phyloP scores from a whole-genome alignment of 2,888 invertebrate species.

The Eledona agricola region DNA sequence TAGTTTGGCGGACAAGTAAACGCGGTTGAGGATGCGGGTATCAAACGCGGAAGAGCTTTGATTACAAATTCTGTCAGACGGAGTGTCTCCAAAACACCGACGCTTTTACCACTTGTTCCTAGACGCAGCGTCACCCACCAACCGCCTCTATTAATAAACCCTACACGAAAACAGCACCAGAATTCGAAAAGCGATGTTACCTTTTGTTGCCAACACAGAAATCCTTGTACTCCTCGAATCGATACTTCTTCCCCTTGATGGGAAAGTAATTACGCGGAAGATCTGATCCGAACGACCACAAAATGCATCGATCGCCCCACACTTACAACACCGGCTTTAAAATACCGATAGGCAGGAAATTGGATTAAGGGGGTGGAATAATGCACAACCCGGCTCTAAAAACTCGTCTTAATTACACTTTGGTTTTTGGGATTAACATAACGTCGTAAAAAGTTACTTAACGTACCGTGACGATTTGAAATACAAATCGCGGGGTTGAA shows the following conservation, averaged over 20 bases:
- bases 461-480: conserved; percentile 22
- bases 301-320: conserved; percentile 4
- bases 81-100: conserved; percentile 45
- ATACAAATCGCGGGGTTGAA: too few relatives aligned
- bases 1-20: not conserved
- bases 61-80: conserved; percentile 39
- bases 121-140: conserved; percentile 40
- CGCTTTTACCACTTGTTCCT: conserved; percentile 45
- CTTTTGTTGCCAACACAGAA: conserved; percentile 7
- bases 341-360: conserved; percentile 31
- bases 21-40: conserved; percentile 27
- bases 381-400: conserved; percentile 10
- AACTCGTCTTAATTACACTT: conserved; percentile 22
- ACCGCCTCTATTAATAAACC: conserved; percentile 43
- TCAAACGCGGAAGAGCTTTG: conserved; percentile 27
- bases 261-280: conserved; percentile 4
- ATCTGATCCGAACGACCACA: not conserved
- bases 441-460: conserved; percentile 10
- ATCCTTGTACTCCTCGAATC: conserved; percentile 1
- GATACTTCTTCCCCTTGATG: too few relatives aligned
- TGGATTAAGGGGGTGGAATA: conserved; percentile 22
- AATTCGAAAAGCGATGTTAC: conserved; percentile 1
- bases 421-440: conserved; percentile 13
- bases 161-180: conserved; percentile 7
- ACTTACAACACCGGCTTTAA: conserved; percentile 15